phyloP scores from a whole-genome alignment of 2,113 vertebrate genomes.

The Setophaga coronata region DNA sequence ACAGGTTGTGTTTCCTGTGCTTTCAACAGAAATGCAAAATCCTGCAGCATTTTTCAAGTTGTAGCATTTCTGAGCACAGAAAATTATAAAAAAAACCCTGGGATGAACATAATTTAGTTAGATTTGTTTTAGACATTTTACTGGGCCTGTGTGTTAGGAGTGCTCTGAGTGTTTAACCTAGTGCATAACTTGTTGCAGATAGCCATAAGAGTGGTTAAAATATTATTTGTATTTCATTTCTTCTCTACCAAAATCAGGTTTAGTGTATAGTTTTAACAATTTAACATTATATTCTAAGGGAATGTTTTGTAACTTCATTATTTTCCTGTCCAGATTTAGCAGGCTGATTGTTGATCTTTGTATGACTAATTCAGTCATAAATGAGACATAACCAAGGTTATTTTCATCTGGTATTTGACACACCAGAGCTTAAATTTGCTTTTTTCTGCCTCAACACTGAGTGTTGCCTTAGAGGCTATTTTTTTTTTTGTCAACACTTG shows the following conservation, averaged over 20 bases:
- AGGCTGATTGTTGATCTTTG: neutral
- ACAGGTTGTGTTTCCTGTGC: neutral
- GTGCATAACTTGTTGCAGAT: neutral
- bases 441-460: neutral
- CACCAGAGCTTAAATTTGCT: neutral
- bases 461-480: neutral
- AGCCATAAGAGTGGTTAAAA: neutral
- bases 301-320: neutral
- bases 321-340: neutral
- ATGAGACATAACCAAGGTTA: neutral
- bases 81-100: fast-evolving
- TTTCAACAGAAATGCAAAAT: neutral
- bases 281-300: neutral
- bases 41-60: neutral
- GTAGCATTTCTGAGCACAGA: neutral
- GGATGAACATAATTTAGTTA: neutral
- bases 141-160: neutral
- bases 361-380: neutral
- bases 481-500: neutral
- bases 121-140: neutral
- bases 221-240: fast-evolving
- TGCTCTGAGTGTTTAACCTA: neutral
- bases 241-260: neutral
- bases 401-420: neutral
- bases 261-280: neutral